Base-by-base conservation (phyloP, 2,113 vertebrate species). In the Oxyruncus cristatus region DNA sequence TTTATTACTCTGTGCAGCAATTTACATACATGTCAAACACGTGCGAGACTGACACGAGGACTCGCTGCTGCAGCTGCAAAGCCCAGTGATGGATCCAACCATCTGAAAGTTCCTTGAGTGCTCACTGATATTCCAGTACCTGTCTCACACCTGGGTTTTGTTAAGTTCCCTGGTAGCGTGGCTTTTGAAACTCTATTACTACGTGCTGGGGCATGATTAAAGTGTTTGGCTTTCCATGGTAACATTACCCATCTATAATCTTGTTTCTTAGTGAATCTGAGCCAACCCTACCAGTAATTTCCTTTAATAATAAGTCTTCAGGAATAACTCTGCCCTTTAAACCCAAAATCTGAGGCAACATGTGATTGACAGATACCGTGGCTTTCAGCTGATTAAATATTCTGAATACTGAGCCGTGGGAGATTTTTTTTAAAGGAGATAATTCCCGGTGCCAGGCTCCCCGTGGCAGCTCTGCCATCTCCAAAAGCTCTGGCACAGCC, bases 231-330 rank as follows among this genome's bases (percentile, higher is more conserved):
- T 80, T 97, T 84, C 93, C 90, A 67, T 61, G 59, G 85, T 85
- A 96, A 95, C 82, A 63, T 92, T 77, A 88, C 67, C 83, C 88
- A 80, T 67, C 75, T 90, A 52, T 94, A 95, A 95, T 86, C 95
- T 90, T 52, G 82, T 74, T 93, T 76, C 95, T 92, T 86, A 84
- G 78, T 1, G 4, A 88, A 90, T 59, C 72, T 59, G 88, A 94
- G 79, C 62, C 78, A 52, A 76, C 55, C 0, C 6, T 39, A 80
- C 35, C 9, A 42, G 73, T 72, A 91, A 95, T 89, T 95, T 92
- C 82, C 72, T 94, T 85, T 88, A 95, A 96, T 77, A 88, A 77
- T 70, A 90, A 59, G 42, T 41, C 70, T 68, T 61, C 15, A 3
- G 44, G 71, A 94, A 88, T 77, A 79, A 80, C 37, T 90, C 85